Conservation (phyloP, 2,888 invertebrate species). For the Sesamia inferens region DNA sequence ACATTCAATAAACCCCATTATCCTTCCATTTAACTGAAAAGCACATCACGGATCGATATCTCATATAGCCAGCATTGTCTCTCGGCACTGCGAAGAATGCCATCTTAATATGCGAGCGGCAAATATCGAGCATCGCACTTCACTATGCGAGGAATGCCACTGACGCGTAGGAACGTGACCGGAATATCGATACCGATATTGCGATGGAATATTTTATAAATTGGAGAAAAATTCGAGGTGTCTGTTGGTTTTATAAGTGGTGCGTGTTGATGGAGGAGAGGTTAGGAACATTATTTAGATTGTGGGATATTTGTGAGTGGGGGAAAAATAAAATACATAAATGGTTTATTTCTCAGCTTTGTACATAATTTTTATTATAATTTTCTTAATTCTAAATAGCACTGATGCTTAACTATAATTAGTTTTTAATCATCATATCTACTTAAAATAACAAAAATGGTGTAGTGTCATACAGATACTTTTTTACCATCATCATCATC, state of each 20-base stretch:
- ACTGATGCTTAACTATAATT: no score
- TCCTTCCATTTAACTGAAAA: slow-evolving; percentile 53
- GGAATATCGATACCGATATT: slow-evolving; percentile 70
- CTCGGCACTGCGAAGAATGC: slow-evolving; percentile 51
- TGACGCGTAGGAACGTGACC: slow-evolving; percentile 72
- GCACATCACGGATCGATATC: slow-evolving; percentile 59
- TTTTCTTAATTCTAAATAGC: no score
- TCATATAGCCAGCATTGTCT: slow-evolving; percentile 59
- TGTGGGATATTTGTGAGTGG: not conserved
- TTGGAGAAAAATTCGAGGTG: slow-evolving; percentile 50
- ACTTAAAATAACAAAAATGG: no score
- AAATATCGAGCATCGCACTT: slow-evolving; percentile 60
- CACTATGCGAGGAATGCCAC: slow-evolving; percentile 76
- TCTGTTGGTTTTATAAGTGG: slow-evolving; percentile 48
- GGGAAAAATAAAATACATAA: not conserved
- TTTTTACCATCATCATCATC: no score
- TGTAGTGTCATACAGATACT: no score
- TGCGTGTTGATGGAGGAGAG: slow-evolving; percentile 11
- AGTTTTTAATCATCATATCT: no score
- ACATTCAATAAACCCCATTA: slow-evolving; percentile 48
- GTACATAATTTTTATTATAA: no score
- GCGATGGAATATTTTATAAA: slow-evolving; percentile 60
- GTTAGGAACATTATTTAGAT: not conserved
- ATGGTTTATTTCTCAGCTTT: no score
- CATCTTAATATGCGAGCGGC: slow-evolving; percentile 60